Base-by-base conservation (phyloP, 2,797 vertebrate genomes). In the Onychomys arenicola region DNA sequence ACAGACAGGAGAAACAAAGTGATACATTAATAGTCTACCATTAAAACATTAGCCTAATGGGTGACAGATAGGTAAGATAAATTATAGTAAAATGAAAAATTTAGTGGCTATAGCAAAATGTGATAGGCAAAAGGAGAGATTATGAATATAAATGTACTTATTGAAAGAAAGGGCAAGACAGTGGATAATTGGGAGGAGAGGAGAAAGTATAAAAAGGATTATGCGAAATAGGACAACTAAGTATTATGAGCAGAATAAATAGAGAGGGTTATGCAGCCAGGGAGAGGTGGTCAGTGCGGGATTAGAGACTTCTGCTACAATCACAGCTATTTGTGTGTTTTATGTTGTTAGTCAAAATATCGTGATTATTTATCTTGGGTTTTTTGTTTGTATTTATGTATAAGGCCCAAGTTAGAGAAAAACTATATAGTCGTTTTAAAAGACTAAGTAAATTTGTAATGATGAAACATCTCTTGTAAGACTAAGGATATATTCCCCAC, bases 311-410 rank as follows among this genome's bases (percentile, higher is more conserved):
- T n/a, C 34, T n/a, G 34, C 52, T 37, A 23, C 19, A 37, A 57
- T 80, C 63, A 83, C 12, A 87, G 55, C 55, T 57, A 65, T 90
- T n/a, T 88, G 86, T 69, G 27, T 87, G 25, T 49, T 90, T 78
- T 80, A 73, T 90, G 32, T 71, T 87, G 21, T n/a, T 78, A 77
- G 32, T 94, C 57, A 82, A 90, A 23, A 34, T 81, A 57, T 25
- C 81, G 34, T 37, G 52, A 37, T 55, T 57, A 94, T 83, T 90
- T 76, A 75, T 52, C 29, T 90, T 88, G n/a, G n/a, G 34, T 10
- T 91, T 96, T 84, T 55, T 73, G 84, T 94, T 93, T 32, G 49
- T 93, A 84, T 83, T 94, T 94, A 13, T 12, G 89, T 55, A 75
- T 84, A 14, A 46, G 29, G 67, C 93, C 49, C 43, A 89, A 85